Evolutionary conservation across 2,113 vertebrate genomes (phyloP), one percentile per base, ranked within the genome.

Genomic region (Ariopsis seemanni): DNA sequence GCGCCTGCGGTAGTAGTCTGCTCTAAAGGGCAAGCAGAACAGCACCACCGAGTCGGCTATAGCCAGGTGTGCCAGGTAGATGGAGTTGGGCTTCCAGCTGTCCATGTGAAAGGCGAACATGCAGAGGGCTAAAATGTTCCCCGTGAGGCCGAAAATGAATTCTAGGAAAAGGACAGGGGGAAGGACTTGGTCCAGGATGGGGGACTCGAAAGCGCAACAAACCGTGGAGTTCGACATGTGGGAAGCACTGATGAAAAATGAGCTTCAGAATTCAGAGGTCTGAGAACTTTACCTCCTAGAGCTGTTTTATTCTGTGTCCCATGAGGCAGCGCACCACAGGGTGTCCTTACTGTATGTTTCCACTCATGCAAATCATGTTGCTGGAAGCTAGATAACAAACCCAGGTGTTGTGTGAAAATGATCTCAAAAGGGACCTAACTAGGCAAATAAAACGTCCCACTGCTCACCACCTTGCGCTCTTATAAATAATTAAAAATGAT

Each of bases 31-130:
- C 0, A 96, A 91, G 85, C 95, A 95, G 89, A 96, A 94, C 2
- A 96, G 88, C 1, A 96, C 93, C 0, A 95, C 82, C 1, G 94
- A 92, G 90, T 96, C 96, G 0, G 95, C 95, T 0, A 95, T 89
- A 0, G 95, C 95, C 85, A 96, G 91, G 87, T 96, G 94, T 1
- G 95, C 91, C 58, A 96, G 94, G 90, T 95, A 96, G 42, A 96
- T 91, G 0, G 95, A 85, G 85, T 94, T 95, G 86, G 95, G 95
- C 83, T 94, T 95, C 95, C 95, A 96, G 0, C 74, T 84, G 77
- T 96, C 94, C 88, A 92, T 92, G 86, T 96, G 92, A 34, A 93
- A 94, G 89, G 92, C 50, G 84, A 96, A 95, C 94, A 96, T 96
- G 86, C 92, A 94, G 84, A 96, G 87, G 0, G 94, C 95, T 0